Conservation (phyloP, 2,888 invertebrate species). For the Chaetogeoica ovagalla region DNA sequence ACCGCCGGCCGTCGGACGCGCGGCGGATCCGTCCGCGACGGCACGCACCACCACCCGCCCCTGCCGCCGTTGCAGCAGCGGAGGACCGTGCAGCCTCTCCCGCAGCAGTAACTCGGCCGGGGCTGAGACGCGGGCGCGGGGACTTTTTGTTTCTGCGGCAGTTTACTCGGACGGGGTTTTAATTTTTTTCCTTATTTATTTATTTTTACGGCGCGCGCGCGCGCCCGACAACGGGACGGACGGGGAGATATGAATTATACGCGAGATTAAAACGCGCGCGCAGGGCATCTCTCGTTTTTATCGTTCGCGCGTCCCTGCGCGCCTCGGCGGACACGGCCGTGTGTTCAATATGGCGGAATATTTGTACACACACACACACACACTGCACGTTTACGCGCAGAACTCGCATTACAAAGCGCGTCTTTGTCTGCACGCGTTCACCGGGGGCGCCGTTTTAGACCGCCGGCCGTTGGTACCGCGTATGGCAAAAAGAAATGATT, state of each 20-base stretch:
- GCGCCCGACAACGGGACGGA: not conserved
- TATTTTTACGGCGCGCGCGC: slow-evolving; percentile 45
- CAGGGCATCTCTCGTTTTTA: slow-evolving; percentile 50
- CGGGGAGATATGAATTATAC: slow-evolving; percentile 46
- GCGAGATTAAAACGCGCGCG: slow-evolving; percentile 39
- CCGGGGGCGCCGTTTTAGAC: no score
- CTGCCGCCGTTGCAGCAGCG: no score
- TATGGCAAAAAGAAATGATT: no score
- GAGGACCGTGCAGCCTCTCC: no score
- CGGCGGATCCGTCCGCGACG: not conserved
- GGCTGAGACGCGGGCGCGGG: not conserved
- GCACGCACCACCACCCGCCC: not conserved
- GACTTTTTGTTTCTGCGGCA: slow-evolving; percentile 40
- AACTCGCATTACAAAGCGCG: no score
- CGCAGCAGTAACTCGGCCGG: not conserved
- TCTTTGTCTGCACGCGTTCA: no score
- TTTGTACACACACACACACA: not conserved
- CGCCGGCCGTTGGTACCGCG: no score
- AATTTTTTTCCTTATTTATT: no score
- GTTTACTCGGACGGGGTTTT: slow-evolving; percentile 40
- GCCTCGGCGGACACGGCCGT: not conserved
- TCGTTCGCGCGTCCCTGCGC: slow-evolving; percentile 3
- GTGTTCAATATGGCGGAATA: slow-evolving; percentile 46
- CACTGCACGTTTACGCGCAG: no score
- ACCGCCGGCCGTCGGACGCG: not conserved